A percentile compares a stretch with the other conserved stretches of the same genome.
Conservation (phyloP, 2,797 vertebrate species). For the Trachurus trachurus region DNA sequence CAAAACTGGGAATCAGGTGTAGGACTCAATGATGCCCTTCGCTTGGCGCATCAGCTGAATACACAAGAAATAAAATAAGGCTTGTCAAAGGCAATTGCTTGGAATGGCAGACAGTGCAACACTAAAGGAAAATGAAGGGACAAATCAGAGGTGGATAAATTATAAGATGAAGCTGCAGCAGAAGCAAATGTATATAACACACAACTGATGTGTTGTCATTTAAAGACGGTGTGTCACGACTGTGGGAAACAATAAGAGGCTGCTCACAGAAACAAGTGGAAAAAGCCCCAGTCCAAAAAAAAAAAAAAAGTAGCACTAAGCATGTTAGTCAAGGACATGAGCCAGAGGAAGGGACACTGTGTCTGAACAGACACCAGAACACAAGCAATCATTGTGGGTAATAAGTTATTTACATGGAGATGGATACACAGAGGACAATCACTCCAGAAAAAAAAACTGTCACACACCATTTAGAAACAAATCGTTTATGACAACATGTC, state of each 20-base stretch:
- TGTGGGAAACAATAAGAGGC: background rate
- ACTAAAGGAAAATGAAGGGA: background rate
- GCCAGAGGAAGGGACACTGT: background rate
- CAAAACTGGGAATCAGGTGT: background rate
- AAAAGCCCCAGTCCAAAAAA: background rate
- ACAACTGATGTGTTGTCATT: background rate
- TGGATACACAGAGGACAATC: background rate
- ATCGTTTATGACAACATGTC: background rate
- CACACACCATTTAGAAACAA: background rate
- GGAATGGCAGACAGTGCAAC: no score
- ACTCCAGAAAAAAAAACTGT: background rate
- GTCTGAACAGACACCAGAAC: background rate
- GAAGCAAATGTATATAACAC: background rate
- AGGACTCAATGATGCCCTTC: background rate
- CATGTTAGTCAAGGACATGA: background rate
- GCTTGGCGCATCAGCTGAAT: background rate
- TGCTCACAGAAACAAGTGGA: background rate
- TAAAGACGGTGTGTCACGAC: background rate
- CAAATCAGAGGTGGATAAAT: background rate
- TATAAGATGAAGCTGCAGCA: background rate
- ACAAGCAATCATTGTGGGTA: background rate
- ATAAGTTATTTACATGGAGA: background rate
- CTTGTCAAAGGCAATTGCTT: background rate
- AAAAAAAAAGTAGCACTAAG: background rate
- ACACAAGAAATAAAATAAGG: background rate